Evolutionary conservation across 2,888 invertebrate species (phyloP), one percentile per base, ranked within the genome.

Genomic region (Cataglyphis rosenhaueri): DNA sequence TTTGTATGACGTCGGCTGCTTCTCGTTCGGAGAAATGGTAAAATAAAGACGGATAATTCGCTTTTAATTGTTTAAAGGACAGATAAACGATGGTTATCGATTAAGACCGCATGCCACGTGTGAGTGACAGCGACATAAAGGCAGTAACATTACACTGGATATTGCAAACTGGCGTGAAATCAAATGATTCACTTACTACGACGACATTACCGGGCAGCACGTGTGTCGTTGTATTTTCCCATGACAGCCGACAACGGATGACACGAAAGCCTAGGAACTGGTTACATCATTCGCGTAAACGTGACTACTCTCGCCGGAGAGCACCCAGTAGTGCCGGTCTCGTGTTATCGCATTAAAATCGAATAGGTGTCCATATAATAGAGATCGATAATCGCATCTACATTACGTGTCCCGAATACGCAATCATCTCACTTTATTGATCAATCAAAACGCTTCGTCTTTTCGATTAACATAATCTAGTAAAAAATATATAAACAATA

Each of bases 241-340:
- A 78, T 89, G 88, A 86, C 87, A 83, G 84, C 70, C 82, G 78
- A 74, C 85, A 62, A 81, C 84, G 84, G 78, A 85, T 84, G 89
- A 88, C 89, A 88, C 89, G 88, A 86, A 88, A 82, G 89, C 85
- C 88, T 88, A 89, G 89, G 87, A 89, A 88, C 87, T 83, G 86
- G 87, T 89, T 88, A 84, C 88, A 88, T 87, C 89, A 89, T 84
- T 48, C 71, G 66, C 64, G 29, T 15, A 44, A 48, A 32, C 48
- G 32, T 29, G 82, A 66, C 86, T 83, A 88, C 79, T 76, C 62
- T 83, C 84, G 84, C 52, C 85, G 48, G 74, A 85, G 88, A 84
- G 85, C 85, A 83, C 81, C 85, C 48, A 3, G 6, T 35, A 44
- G 86, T 81, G 88, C 61, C 64, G 32, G 21, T 79, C 38, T 68